These are phyloP conservation scores for Pyrocephalus nanus DNA, from an alignment of 2,797 vertebrate species.

Conservation along the genomic window DNA sequence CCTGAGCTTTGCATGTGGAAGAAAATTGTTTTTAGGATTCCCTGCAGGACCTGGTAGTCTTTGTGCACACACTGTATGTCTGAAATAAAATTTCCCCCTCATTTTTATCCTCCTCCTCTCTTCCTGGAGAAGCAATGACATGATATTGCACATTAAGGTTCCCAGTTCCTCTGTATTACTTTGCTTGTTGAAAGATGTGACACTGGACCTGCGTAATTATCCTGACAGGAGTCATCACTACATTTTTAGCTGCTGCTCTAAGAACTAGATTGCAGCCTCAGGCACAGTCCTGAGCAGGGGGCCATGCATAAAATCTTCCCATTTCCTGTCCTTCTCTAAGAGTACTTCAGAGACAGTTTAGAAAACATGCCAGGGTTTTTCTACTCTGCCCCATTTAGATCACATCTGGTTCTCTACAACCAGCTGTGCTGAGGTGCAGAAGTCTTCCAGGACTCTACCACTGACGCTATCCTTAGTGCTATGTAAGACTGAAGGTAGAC, in stretches of 20 bases:
- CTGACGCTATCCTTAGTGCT: background rate
- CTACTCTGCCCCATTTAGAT: background rate
- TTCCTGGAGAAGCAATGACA: background rate
- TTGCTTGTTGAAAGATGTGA: slow-evolving; percentile 10
- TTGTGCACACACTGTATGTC: background rate
- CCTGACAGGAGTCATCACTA: slow-evolving; percentile 11
- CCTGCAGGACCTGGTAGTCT: background rate
- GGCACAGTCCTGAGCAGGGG: background rate
- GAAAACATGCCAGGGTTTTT: background rate
- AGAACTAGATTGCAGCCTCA: background rate
- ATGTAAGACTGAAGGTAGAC: background rate
- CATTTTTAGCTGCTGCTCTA: background rate
- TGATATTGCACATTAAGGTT: background rate
- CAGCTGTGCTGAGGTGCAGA: background rate
- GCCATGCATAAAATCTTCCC: background rate
- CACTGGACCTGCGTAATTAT: background rate
- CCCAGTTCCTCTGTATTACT: background rate
- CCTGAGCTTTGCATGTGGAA: slow-evolving; percentile 3
- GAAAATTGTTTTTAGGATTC: slow-evolving; percentile 40
- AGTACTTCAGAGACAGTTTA: background rate
- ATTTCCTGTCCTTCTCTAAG: background rate
- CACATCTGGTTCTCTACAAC: background rate
- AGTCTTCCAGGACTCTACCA: background rate
- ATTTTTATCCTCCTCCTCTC: background rate
- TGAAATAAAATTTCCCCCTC: background rate